These are phyloP conservation scores for Procavia capensis DNA, from an alignment of 2,113 vertebrate species.

Conservation along the genomic window DNA sequence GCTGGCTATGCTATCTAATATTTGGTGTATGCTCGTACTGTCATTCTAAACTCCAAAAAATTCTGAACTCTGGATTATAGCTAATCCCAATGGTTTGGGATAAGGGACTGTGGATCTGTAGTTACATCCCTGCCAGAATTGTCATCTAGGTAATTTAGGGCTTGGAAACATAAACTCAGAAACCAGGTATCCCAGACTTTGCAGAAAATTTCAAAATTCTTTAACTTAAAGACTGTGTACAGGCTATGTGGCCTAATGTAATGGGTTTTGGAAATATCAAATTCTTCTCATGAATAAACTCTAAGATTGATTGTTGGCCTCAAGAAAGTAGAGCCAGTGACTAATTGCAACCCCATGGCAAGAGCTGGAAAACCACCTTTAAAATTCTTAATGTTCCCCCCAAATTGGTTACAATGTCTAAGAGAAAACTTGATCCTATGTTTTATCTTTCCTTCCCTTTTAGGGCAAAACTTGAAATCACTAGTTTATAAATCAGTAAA, in stretches of 20 bases:
- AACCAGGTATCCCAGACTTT: neutral
- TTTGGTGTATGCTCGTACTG: neutral
- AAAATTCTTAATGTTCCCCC: neutral
- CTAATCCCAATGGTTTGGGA: neutral
- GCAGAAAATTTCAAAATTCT: neutral
- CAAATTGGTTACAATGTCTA: neutral
- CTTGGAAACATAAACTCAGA: neutral
- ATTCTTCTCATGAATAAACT: neutral
- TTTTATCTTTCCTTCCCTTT: neutral
- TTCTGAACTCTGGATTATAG: neutral
- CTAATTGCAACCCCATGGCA: neutral
- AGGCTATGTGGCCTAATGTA: neutral
- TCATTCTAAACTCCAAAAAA: neutral
- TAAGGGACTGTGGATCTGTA: neutral
- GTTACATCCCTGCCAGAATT: slow-evolving; percentile 12
- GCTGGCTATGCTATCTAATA: neutral
- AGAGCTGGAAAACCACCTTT: neutral
- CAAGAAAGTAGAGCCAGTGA: neutral
- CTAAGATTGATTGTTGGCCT: neutral
- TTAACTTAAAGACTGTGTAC: neutral
- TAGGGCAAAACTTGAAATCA: neutral
- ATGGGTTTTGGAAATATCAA: slow-evolving; percentile 11
- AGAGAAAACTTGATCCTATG: neutral
- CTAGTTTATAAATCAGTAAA: neutral
- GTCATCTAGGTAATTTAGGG: neutral